Conservation (phyloP, 64 coral and sea anemone species). For the Montipora sp. region DNA sequence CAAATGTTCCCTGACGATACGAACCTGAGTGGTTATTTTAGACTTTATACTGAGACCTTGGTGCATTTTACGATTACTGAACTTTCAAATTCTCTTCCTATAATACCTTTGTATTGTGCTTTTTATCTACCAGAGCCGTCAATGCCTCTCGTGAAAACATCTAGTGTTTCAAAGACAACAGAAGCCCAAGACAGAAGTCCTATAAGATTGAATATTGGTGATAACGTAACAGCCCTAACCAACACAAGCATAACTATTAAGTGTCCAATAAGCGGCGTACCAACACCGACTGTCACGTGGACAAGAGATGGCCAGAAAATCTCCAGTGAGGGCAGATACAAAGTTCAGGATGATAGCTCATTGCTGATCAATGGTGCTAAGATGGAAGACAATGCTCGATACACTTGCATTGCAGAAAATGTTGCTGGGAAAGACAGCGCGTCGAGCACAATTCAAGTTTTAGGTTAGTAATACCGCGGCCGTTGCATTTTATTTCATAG, state of each 20-base stretch:
- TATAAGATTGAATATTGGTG: slow-evolving; percentile 30
- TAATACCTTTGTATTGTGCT: background rate
- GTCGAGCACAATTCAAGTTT: slow-evolving; percentile 2
- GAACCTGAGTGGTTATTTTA: too few species aligned
- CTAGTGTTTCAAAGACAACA: background rate
- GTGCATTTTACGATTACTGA: too few species aligned
- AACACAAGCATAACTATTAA: slow-evolving; percentile 56
- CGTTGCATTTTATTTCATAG: too few species aligned
- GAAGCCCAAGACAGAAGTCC: slow-evolving; percentile 6
- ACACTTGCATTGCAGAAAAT: slow-evolving; percentile 47
- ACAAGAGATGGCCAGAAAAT: slow-evolving; percentile 61
- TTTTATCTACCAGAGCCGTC: background rate
- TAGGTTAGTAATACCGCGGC: slow-evolving; percentile 4
- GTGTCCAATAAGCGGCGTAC: slow-evolving; percentile 53
- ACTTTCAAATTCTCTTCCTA: too few species aligned
- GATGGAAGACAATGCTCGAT: slow-evolving; percentile 31
- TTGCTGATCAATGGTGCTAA: slow-evolving; percentile 15
- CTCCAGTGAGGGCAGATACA: slow-evolving; percentile 8
- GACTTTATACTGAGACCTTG: too few species aligned
- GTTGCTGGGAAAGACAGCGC: slow-evolving; percentile 33
- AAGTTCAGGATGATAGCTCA: slow-evolving; percentile 31
- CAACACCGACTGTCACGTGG: slow-evolving; percentile 60
- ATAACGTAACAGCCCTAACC: slow-evolving; percentile 63
- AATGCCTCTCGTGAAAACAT: slow-evolving; percentile 13
- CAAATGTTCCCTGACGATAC: too few species aligned